Conservation (phyloP, 2,888 invertebrate species). For the Aporophyla lueneburgensis region DNA sequence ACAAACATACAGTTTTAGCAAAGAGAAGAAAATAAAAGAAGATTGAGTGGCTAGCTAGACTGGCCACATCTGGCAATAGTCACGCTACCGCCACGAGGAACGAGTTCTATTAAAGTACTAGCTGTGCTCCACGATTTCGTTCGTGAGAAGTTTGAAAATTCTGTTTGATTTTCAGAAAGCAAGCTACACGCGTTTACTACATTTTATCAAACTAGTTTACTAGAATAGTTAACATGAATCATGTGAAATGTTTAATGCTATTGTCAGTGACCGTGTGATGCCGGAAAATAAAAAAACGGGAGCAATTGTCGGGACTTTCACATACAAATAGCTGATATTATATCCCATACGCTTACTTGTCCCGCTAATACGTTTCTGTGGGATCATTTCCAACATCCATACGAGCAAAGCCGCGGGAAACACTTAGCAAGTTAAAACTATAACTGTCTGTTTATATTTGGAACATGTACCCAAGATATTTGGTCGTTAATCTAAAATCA, state of each 20-base stretch:
- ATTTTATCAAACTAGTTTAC: neutral
- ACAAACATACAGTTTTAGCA: conserved; percentile 11
- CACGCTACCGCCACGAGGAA: conserved; percentile 36
- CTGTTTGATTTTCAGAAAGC: neutral
- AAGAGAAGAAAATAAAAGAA: conserved; percentile 37
- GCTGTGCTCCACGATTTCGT: neutral
- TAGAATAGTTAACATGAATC: neutral
- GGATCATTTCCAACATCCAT: too few relatives aligned
- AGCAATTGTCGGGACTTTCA: too few relatives aligned
- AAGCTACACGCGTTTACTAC: neutral
- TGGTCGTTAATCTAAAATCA: neutral
- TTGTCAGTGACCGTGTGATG: too few relatives aligned
- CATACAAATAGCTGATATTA: too few relatives aligned
- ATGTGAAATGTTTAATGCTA: too few relatives aligned
- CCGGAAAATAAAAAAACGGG: too few relatives aligned
- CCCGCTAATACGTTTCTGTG: too few relatives aligned
- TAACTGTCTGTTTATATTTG: neutral
- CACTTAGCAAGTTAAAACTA: too few relatives aligned
- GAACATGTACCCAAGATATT: neutral
- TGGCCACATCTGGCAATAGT: conserved; percentile 48
- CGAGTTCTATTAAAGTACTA: conserved; percentile 47
- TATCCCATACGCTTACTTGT: too few relatives aligned
- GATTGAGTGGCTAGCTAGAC: conserved; percentile 30
- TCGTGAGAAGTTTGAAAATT: neutral
- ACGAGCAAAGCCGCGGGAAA: too few relatives aligned